These are phyloP conservation scores for Eublepharis macularius DNA, from an alignment of 2,113 vertebrate genomes.

Conservation along the genomic window DNA sequence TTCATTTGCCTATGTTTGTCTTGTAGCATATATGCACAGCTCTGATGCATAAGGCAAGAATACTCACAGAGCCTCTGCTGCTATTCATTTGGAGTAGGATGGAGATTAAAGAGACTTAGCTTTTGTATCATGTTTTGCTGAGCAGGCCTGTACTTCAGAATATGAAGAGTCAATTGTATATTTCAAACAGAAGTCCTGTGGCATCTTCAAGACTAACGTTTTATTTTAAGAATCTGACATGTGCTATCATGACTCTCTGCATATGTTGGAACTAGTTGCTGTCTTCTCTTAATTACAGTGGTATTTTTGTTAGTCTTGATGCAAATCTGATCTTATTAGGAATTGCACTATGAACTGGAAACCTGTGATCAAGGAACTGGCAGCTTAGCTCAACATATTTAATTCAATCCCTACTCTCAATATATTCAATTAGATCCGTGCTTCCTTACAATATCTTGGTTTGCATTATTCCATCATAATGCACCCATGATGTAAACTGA, in stretches of 20 bases:
- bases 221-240: neutral
- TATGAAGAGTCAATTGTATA: neutral
- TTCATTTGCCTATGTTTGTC: neutral
- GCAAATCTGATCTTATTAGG: neutral
- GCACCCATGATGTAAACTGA: no score
- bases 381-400: neutral
- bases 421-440: neutral
- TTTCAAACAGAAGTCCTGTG: no score
- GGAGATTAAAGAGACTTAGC: neutral
- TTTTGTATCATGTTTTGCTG: neutral
- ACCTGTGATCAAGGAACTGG: neutral
- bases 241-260: neutral
- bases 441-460: neutral
- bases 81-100: neutral
- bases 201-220: no score
- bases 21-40: neutral
- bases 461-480: neutral
- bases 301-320: neutral
- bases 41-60: neutral
- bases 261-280: neutral
- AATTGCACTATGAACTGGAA: neutral
- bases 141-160: neutral
- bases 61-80: neutral
- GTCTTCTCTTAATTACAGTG: neutral
- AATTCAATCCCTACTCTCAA: neutral